A percentile compares a stretch with the other conserved stretches of the same genome.
These are phyloP conservation scores for Rhabditoides inermis DNA, from an alignment of 2,888 invertebrate genomes.

Conservation along the genomic window DNA sequence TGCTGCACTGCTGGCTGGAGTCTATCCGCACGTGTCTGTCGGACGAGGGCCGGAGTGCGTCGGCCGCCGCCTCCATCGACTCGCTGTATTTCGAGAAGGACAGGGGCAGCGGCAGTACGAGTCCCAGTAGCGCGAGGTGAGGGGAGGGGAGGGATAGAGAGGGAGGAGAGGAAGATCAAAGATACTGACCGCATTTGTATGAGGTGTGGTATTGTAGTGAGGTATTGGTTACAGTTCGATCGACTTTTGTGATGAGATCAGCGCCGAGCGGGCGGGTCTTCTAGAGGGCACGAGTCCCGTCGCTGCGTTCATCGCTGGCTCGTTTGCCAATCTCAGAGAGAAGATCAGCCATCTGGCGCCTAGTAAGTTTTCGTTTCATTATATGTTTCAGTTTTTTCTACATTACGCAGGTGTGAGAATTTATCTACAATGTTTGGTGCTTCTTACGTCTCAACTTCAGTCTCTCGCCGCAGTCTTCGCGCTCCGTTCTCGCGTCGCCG, in stretches of 20 bases:
- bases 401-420: background rate
- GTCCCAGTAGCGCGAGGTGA: too few relatives aligned
- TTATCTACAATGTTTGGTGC: background rate
- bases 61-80: constrained; percentile 12
- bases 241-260: constrained; percentile 10
- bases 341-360: constrained; percentile 14
- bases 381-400: background rate
- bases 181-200: too few relatives aligned
- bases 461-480: constrained; percentile 5
- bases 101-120: too few relatives aligned
- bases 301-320: constrained; percentile 13
- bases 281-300: constrained; percentile 13
- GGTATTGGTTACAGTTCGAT: too few relatives aligned
- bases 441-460: constrained; percentile 7
- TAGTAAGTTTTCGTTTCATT: constrained; percentile 3
- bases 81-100: constrained; percentile 8
- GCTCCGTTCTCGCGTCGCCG: constrained; percentile 7
- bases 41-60: constrained; percentile 15
- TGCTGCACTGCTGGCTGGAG: constrained; percentile 31
- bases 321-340: constrained; percentile 15
- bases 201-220: too few relatives aligned
- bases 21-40: constrained; percentile 18
- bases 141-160: too few relatives aligned
- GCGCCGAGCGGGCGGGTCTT: constrained; percentile 8
- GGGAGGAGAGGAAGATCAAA: too few relatives aligned